Percentiles rank a stretch among this genome's conserved stretches.
Conservation (phyloP, 2,888 invertebrate species). For the Microctonus hyperodae region DNA sequence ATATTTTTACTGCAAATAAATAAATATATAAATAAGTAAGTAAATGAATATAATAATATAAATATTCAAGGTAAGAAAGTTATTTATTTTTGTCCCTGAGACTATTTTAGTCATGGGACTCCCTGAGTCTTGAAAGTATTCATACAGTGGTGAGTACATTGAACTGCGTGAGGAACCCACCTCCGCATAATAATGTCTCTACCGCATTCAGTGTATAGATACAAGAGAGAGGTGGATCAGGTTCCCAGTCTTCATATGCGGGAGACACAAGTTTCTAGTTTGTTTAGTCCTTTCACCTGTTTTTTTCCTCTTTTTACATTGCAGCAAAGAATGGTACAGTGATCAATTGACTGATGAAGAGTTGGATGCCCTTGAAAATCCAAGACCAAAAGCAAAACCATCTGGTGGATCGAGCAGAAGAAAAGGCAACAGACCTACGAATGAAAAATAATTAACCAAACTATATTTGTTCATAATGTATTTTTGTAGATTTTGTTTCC, state of each 20-base stretch:
- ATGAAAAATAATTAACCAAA: constrained; percentile 41
- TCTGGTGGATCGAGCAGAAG: constrained; percentile 65
- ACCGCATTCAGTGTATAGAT: neutral
- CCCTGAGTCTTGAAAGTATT: neutral
- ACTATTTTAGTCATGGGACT: neutral
- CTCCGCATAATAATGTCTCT: neutral
- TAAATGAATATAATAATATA: too few relatives aligned
- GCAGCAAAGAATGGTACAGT: constrained; percentile 91
- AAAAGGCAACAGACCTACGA: constrained; percentile 61
- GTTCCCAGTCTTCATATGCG: neutral
- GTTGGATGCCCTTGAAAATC: constrained; percentile 80
- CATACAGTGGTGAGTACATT: neutral
- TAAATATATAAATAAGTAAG: too few relatives aligned
- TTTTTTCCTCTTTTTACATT: constrained; percentile 46
- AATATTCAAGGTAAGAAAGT: neutral
- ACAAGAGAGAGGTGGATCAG: neutral
- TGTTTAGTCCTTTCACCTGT: constrained; percentile 17
- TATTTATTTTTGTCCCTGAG: neutral
- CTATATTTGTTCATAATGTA: neutral
- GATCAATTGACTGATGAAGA: constrained; percentile 82
- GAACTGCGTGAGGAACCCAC: neutral
- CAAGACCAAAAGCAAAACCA: constrained; percentile 72
- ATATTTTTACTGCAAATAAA: neutral
- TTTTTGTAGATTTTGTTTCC: neutral
- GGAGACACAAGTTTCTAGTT: neutral